Evolutionary conservation across 1,140 invertebrate species (phyloP), one percentile per base, ranked within the genome.

Genomic region (Probaryconus sp.): DNA sequence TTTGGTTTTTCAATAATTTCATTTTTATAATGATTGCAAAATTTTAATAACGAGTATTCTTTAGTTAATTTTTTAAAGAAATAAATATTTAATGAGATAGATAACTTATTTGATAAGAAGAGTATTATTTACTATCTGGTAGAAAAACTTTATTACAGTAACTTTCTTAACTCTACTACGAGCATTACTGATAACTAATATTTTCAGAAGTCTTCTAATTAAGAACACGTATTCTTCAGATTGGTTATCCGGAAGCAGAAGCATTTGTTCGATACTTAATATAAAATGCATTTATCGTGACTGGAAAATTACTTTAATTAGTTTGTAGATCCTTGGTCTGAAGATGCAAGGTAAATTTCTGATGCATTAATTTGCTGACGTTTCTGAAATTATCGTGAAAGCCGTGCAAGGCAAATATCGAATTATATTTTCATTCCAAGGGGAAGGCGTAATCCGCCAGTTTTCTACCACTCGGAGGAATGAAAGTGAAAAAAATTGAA

Each of bases 401-500:
- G 61, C 40, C 43, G 58, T 76, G 56, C 48, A 73, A 53, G 51
- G 47, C 26, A 65, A 76, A 67, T 74, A 78, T 76, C 63, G 72
- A 78, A 78, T 76, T 74, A 76, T 71, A 78, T 78, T 76, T 80
- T 76, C 31, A 78, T 78, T 78, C 56, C 58, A 38, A 33, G 11
- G 40, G 73, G 58, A 75, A 69, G 58, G 30, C 58, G 43, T 74
- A 74, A 77, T 80, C 55, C 58, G 33, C 42, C 42, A 65, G 73
- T 48, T 67, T 69, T 67, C 56, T 43, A 60, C 63, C 58, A 72
- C 68, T 71, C 45, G 56, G 68, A 72, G 56, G 56, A 71, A 63
- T 33, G 65, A 38, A 51, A 71, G 63, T 47, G 68, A 75, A 72
- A 76, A 48, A 76, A 80, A 76, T 78, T 78, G 69, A 78, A 80